Percentiles rank a stretch among this genome's conserved stretches.
These are phyloP conservation scores for Toxotes chatareus DNA, from an alignment of 2,113 vertebrate species.

Conservation along the genomic window DNA sequence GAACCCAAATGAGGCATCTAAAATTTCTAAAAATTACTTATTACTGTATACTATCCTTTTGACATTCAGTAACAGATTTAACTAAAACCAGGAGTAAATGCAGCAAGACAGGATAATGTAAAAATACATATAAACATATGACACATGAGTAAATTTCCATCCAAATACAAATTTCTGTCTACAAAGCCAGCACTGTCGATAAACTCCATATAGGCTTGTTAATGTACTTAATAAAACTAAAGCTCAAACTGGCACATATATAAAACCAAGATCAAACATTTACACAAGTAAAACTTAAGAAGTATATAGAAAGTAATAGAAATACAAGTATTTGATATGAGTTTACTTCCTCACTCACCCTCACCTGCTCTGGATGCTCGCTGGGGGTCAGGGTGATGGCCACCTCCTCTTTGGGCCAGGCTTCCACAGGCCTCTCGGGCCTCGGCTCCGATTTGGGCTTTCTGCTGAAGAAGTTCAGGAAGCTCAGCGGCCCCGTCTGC, in stretches of 20 bases:
- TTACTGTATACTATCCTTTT: no score
- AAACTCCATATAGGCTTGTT: not conserved
- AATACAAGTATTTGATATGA: not conserved
- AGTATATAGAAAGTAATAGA: no score
- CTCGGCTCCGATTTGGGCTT: slow-evolving; percentile 84
- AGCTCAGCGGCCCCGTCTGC: slow-evolving; percentile 80
- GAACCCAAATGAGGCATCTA: not conserved
- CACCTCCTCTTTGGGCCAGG: slow-evolving; percentile 70
- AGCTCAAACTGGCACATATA: not conserved
- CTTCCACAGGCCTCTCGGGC: slow-evolving; percentile 53
- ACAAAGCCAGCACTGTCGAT: not conserved
- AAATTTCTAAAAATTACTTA: not conserved
- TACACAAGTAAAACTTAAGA: not conserved
- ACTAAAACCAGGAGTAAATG: no score
- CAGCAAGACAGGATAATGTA: no score
- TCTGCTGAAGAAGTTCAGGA: slow-evolving; percentile 85
- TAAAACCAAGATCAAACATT: not conserved
- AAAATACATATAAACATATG: no score
- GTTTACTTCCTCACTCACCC: not conserved
- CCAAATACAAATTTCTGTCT: not conserved
- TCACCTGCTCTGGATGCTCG: slow-evolving; percentile 80
- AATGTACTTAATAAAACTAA: not conserved
- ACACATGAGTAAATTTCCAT: not conserved
- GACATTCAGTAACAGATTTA: no score
- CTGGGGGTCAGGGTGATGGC: slow-evolving; percentile 76